phyloP scores from a whole-genome alignment of 2,113 vertebrate genomes.

The Antennarius striatus region DNA sequence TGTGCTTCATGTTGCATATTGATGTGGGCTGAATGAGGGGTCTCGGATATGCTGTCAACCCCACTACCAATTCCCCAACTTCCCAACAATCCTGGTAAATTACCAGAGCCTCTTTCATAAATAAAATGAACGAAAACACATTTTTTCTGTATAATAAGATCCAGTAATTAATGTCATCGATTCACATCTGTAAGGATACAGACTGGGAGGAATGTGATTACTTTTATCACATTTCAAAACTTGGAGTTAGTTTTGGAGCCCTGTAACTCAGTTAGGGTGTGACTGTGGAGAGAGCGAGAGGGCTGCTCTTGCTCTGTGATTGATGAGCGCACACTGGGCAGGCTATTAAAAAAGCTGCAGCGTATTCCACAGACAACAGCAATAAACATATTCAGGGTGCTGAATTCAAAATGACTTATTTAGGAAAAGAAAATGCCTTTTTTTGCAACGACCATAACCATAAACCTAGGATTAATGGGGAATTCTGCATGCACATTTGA shows the following conservation, averaged over 20 bases:
- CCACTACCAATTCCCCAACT: conserved; percentile 12
- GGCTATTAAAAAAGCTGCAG: conserved; percentile 79
- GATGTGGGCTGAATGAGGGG: conserved; percentile 32
- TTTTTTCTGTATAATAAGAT: conserved; percentile 91
- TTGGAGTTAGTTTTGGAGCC: conserved; percentile 91
- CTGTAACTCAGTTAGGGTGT: conserved; percentile 90
- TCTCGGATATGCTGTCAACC: conserved; percentile 17
- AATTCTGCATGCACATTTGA: conserved; percentile 55
- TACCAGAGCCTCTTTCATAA: conserved; percentile 84
- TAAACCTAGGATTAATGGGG: conserved; percentile 72
- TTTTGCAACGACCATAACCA: conserved; percentile 59
- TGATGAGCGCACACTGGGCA: conserved; percentile 86
- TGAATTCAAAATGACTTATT: conserved; percentile 78
- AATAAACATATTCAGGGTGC: conserved; percentile 83
- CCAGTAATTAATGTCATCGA: conserved; percentile 98
- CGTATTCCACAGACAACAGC: conserved; percentile 84
- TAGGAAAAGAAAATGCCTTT: conserved; percentile 67
- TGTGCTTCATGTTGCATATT: conserved; percentile 24
- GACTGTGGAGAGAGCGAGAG: conserved; percentile 85
- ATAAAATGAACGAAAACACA: conserved; percentile 88
- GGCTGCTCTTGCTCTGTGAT: conserved; percentile 85
- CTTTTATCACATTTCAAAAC: conserved; percentile 96
- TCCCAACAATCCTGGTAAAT: conserved; percentile 71
- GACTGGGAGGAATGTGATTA: conserved; percentile 92
- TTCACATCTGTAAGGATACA: conserved; percentile 92